These are phyloP conservation scores for Bembecia ichneumoniformis DNA, from an alignment of 2,888 invertebrate species.

Conservation along the genomic window DNA sequence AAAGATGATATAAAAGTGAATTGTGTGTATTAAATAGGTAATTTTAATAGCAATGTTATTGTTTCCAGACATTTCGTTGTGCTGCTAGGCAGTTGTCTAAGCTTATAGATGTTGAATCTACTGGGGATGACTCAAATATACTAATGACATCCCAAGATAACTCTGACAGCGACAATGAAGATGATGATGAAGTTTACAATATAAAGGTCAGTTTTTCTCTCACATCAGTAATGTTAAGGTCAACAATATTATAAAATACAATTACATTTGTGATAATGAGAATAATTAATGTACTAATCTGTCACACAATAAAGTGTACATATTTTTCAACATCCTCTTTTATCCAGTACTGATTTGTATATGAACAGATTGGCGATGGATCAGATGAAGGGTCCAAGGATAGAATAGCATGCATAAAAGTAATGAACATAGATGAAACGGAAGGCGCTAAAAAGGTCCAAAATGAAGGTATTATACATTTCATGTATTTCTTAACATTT, in stretches of 20 bases:
- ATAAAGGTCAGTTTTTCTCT: conserved; percentile 35
- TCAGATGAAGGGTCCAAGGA: conserved; percentile 32
- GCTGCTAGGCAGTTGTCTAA: background rate
- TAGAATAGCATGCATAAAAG: conserved; percentile 34
- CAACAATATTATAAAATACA: too few species aligned
- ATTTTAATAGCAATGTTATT: background rate
- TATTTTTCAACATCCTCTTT: too few species aligned
- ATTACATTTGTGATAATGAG: too few species aligned
- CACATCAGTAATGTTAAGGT: too few species aligned
- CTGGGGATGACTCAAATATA: conserved; percentile 49
- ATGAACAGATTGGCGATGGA: conserved; percentile 42
- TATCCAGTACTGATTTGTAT: too few species aligned
- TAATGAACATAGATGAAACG: conserved; percentile 27
- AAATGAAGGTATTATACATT: conserved; percentile 20
- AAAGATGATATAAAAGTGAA: too few species aligned
- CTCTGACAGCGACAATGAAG: conserved; percentile 47
- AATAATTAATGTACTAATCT: too few species aligned
- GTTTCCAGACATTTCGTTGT: conserved; percentile 2
- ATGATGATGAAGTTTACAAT: conserved; percentile 46
- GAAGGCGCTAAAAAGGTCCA: conserved; percentile 15
- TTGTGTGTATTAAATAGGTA: too few species aligned
- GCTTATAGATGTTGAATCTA: conserved; percentile 29
- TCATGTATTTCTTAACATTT: conserved; percentile 8
- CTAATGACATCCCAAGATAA: conserved; percentile 47
- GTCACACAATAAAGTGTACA: too few species aligned